Percentiles rank a stretch among this genome's conserved stretches.
These are phyloP conservation scores for Catostomus latipinnis DNA, from an alignment of 2,797 vertebrate species.

Conservation along the genomic window DNA sequence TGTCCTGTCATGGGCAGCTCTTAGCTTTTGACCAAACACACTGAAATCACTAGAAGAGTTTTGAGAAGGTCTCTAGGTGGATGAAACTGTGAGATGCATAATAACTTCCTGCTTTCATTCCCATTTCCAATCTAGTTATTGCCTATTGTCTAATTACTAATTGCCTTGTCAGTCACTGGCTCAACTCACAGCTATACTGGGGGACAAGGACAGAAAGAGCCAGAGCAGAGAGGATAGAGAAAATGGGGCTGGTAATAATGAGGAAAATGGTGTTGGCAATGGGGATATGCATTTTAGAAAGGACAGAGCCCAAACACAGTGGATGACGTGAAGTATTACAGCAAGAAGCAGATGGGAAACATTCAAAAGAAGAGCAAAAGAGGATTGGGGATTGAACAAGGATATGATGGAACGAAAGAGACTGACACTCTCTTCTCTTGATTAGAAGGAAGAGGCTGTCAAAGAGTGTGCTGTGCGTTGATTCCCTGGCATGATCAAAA, in stretches of 20 bases:
- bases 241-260: conserved; percentile 39
- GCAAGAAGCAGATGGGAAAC: conserved; percentile 14
- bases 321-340: conserved; percentile 22
- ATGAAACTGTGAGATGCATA: conserved; percentile 17
- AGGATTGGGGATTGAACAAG: neutral
- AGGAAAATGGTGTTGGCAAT: conserved; percentile 12
- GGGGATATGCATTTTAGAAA: conserved; percentile 32
- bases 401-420: conserved; percentile 6
- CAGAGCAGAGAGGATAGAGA: conserved; percentile 23
- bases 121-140: conserved; percentile 5
- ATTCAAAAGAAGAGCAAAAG: conserved; percentile 16
- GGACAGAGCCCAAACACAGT: conserved; percentile 16
- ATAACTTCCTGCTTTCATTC: neutral
- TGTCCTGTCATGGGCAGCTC: too few relatives aligned
- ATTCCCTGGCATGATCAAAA: conserved; percentile 62
- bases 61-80: conserved; percentile 13
- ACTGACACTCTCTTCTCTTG: conserved; percentile 47
- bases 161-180: conserved; percentile 31
- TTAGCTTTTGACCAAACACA: too few relatives aligned
- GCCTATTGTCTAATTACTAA: conserved; percentile 32
- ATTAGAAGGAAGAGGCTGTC: conserved; percentile 55
- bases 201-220: conserved; percentile 15
- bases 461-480: conserved; percentile 36
- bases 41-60: too few relatives aligned
- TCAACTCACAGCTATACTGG: conserved; percentile 21